Evolutionary conservation across 35 echinoderm and acorn worm species (phyloP).

Genomic region (Chiridota heheva): DNA sequence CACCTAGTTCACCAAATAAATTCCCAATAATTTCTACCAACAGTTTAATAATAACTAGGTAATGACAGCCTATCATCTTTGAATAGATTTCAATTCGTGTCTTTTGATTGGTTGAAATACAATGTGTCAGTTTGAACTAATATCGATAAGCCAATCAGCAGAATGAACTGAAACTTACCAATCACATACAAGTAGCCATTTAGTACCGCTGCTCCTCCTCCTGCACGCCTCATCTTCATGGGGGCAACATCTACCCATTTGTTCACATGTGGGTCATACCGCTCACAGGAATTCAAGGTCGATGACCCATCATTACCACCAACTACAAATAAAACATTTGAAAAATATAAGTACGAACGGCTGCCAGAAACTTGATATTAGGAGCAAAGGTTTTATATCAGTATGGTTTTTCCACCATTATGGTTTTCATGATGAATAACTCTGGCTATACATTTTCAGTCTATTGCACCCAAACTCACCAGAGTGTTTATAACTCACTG

Average conservation of each 20-base stretch:
- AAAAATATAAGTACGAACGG: background rate
- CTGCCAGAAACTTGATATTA: background rate
- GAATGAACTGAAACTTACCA: conserved; percentile 56
- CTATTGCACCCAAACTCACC: too few relatives aligned
- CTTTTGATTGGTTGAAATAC: too few relatives aligned
- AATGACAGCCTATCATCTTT: background rate
- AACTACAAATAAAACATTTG: conserved; percentile 33
- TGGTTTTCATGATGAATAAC: too few relatives aligned
- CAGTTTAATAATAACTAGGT: background rate
- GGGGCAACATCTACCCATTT: conserved; percentile 74
- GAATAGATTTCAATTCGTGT: too few relatives aligned
- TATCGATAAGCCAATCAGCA: background rate
- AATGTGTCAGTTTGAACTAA: background rate
- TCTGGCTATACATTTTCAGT: too few relatives aligned
- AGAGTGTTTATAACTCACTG: too few relatives aligned
- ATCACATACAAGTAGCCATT: conserved; percentile 87
- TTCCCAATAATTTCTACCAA: background rate
- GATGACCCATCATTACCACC: conserved; percentile 95
- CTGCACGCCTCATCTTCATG: conserved; percentile 94
- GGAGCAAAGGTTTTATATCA: background rate
- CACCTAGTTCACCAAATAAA: too few relatives aligned
- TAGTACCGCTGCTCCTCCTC: conserved; percentile 64
- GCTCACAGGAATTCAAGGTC: conserved; percentile 83
- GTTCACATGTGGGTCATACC: conserved; percentile 92
- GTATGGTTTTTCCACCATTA: background rate